These are phyloP conservation scores for Drosophila putrida DNA, from an alignment of 2,888 invertebrate species.

Conservation along the genomic window DNA sequence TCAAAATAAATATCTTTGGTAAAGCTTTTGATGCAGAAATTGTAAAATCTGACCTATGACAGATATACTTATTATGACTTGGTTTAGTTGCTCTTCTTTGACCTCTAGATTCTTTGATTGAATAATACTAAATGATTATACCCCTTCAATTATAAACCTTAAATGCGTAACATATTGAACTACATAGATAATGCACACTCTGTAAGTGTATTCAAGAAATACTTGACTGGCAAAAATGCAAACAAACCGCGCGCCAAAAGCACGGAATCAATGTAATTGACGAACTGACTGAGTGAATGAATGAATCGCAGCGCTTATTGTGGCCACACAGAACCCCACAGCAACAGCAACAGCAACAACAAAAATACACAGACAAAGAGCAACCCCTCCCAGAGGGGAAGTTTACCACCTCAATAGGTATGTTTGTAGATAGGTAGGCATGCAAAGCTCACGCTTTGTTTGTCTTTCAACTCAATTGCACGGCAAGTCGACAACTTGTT, in stretches of 20 bases:
- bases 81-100: too few species aligned
- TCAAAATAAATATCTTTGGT: too few species aligned
- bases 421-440: slow-evolving; percentile 33
- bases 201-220: slow-evolving; percentile 33
- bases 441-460: slow-evolving; percentile 68
- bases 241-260: slow-evolving; percentile 60
- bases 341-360: slow-evolving; percentile 6
- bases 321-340: slow-evolving; percentile 54
- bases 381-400: neutral
- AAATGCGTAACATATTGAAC: neutral
- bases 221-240: slow-evolving; percentile 64
- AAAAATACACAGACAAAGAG: slow-evolving; percentile 43
- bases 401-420: slow-evolving; percentile 6
- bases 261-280: slow-evolving; percentile 78
- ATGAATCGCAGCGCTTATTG: slow-evolving; percentile 59
- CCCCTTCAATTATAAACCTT: too few species aligned
- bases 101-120: too few species aligned
- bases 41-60: too few species aligned
- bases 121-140: too few species aligned
- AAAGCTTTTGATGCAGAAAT: too few species aligned
- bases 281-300: slow-evolving; percentile 68
- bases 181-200: neutral
- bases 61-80: too few species aligned
- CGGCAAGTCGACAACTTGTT: slow-evolving; percentile 64
- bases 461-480: slow-evolving; percentile 81